A percentile compares a stretch with the other conserved stretches of the same genome.
These are phyloP conservation scores for Noctilio leporinus DNA, from an alignment of 2,113 vertebrate species.

Conservation along the genomic window DNA sequence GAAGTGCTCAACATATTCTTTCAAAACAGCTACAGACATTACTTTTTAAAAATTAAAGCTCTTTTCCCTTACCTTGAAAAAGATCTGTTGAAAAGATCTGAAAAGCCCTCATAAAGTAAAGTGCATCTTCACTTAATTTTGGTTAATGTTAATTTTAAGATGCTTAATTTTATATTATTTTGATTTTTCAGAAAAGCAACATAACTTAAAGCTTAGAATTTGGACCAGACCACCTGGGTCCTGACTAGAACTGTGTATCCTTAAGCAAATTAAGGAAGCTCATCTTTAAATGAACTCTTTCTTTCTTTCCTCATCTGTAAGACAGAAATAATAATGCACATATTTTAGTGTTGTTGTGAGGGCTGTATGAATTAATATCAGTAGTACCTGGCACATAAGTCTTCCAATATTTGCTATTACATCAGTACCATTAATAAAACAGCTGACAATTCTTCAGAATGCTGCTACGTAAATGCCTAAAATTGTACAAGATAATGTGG, in stretches of 20 bases:
- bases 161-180: background rate
- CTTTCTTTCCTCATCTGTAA: background rate
- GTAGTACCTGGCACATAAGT: background rate
- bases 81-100: background rate
- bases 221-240: background rate
- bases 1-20: background rate
- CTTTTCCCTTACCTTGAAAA: slow-evolving; percentile 28
- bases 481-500: background rate
- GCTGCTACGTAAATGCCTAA: background rate
- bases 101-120: background rate
- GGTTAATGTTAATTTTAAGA: background rate
- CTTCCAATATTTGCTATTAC: slow-evolving; percentile 18
- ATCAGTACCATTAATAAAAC: background rate
- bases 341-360: background rate
- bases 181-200: background rate
- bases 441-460: background rate
- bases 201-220: background rate
- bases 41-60: slow-evolving; percentile 52
- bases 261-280: background rate
- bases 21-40: slow-evolving; percentile 40
- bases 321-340: background rate
- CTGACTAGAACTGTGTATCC: background rate
- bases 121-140: background rate
- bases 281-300: background rate
- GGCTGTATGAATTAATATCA: background rate